Evolutionary conservation across 2,113 vertebrate genomes (phyloP).

Genomic region (Brienomyrus longianalis): DNA sequence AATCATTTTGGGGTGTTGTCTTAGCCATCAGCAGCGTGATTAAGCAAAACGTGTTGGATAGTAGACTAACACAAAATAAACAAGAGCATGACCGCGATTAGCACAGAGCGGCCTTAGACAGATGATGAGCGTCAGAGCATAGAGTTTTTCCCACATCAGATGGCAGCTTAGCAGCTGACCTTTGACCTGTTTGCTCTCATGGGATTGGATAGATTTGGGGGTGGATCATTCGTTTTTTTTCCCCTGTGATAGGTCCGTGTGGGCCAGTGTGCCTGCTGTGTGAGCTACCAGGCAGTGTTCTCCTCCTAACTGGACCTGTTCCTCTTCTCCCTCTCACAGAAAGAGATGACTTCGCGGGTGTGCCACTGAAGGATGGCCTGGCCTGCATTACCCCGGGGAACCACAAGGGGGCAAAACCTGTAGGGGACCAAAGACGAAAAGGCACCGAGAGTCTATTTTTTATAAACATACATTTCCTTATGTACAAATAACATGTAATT

Average conservation of each 20-base stretch:
- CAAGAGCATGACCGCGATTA: background rate
- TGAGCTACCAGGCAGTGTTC: background rate
- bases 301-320: background rate
- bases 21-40: background rate
- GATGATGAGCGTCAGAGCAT: background rate
- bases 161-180: background rate
- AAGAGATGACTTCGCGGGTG: constrained; percentile 72
- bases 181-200: background rate
- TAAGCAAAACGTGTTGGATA: background rate
- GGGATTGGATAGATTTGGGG: background rate
- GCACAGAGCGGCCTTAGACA: background rate
- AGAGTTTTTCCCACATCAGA: background rate
- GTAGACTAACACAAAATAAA: background rate
- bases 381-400: background rate
- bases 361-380: constrained; percentile 54
- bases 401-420: background rate
- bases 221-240: background rate
- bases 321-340: constrained; percentile 58
- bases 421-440: background rate
- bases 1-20: background rate
- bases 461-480: constrained; percentile 6
- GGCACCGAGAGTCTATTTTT: constrained; percentile 17
- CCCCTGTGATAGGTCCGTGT: background rate
- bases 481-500: constrained; percentile 4
- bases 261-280: background rate